These are phyloP conservation scores for Patiria pectinifera DNA, from an alignment of 53 echinoderm and acorn worm genomes.

Conservation along the genomic window DNA sequence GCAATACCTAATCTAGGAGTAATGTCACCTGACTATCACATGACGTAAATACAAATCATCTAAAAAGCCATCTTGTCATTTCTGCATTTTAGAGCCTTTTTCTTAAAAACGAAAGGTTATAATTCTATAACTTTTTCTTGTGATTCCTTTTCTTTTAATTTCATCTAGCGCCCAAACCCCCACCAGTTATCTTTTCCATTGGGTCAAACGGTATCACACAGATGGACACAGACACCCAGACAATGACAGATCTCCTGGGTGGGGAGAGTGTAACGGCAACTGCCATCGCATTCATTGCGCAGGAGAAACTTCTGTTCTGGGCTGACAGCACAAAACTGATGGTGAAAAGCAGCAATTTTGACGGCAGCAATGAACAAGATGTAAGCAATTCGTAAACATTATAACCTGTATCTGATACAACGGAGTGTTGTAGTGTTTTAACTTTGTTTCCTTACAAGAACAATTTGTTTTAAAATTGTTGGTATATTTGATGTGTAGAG, in stretches of 20 bases:
- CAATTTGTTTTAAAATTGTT: no score
- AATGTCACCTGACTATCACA: no score
- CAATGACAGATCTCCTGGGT: constrained; percentile 52
- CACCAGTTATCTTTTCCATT: constrained; percentile 48
- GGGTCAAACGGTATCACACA: constrained; percentile 47
- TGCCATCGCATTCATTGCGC: constrained; percentile 64
- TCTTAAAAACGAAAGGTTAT: no score
- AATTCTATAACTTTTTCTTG: background rate
- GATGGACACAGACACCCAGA: constrained; percentile 65
- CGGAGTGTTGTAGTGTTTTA: no score
- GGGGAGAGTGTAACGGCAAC: constrained; percentile 42
- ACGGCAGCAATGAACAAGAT: constrained; percentile 54
- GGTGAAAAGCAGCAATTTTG: constrained; percentile 65
- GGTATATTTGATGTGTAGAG: no score
- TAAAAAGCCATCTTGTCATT: no score
- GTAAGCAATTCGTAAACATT: constrained; percentile 1
- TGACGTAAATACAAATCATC: no score
- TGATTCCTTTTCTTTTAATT: background rate
- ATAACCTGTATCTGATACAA: background rate
- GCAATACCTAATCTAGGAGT: no score
- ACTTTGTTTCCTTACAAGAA: no score
- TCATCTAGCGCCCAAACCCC: constrained; percentile 56
- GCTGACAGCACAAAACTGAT: constrained; percentile 42
- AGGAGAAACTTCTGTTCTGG: constrained; percentile 58
- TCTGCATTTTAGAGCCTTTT: no score